These are phyloP conservation scores for Brachionus asplanchnoidis DNA, from an alignment of 1,140 invertebrate genomes.

Conservation along the genomic window DNA sequence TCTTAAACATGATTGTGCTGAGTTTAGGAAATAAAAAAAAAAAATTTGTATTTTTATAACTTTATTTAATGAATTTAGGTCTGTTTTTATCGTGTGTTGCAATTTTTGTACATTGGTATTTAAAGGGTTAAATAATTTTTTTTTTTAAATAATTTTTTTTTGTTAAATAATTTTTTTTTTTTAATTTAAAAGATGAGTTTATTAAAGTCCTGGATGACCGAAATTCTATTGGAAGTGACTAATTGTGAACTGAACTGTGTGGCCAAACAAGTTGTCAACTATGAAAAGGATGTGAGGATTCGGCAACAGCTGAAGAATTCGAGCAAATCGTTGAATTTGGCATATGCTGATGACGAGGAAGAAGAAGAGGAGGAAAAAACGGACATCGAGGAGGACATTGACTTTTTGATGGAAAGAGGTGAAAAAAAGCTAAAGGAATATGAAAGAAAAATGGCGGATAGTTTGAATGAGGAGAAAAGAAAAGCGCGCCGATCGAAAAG, in stretches of 20 bases:
- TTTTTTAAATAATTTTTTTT: no score
- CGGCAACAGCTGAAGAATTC: background rate
- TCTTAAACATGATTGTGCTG: no score
- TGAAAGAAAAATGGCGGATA: background rate
- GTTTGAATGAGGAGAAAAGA: background rate
- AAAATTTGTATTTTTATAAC: no score
- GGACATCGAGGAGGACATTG: constrained; percentile 17
- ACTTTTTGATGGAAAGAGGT: background rate
- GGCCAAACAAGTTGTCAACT: constrained; percentile 3
- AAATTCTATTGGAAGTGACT: constrained; percentile 28
- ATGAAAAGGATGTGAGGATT: constrained; percentile 28
- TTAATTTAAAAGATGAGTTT: background rate
- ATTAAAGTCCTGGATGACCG: constrained; percentile 32
- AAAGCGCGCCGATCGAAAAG: background rate
- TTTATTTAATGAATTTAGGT: no score
- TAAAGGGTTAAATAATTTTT: no score
- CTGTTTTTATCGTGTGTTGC: no score
- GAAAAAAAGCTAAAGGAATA: background rate
- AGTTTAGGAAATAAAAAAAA: no score
- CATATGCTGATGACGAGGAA: constrained; percentile 9
- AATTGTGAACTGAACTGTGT: background rate
- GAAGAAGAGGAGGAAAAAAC: background rate
- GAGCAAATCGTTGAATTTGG: background rate
- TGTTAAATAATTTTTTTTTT: no score
- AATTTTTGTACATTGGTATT: no score